Percentiles rank a stretch among this genome's conserved stretches.
Conservation (phyloP, 2,797 vertebrate species). For the Ctenochaetus hawaiiensis region DNA sequence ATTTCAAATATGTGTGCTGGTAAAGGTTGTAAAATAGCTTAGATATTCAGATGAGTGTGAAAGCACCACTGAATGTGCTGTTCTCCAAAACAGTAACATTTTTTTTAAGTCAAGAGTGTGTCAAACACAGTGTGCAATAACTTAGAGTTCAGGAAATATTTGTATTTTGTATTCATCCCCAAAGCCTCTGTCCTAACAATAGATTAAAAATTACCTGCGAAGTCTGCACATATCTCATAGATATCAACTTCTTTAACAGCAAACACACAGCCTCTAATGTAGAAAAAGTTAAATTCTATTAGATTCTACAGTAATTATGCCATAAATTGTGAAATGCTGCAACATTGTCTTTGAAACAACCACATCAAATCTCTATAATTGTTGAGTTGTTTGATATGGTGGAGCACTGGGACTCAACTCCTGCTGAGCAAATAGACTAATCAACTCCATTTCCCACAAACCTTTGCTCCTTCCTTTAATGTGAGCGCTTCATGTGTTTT, state of each 20-base stretch:
- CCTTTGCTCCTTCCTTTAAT: constrained; percentile 38
- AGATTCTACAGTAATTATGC: too few species aligned
- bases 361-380: not conserved
- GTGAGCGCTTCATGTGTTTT: constrained; percentile 38
- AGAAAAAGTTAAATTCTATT: too few species aligned
- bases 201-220: too few species aligned
- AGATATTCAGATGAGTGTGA: not conserved
- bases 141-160: not conserved
- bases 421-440: not conserved
- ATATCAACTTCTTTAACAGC: too few species aligned
- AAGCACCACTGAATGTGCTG: not conserved
- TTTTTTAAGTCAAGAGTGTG: too few species aligned
- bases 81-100: not conserved
- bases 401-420: not conserved
- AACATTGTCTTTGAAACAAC: too few species aligned
- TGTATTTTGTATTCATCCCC: too few species aligned
- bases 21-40: not conserved
- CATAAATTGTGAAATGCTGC: too few species aligned
- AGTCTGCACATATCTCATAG: too few species aligned
- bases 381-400: too few species aligned
- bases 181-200: too few species aligned
- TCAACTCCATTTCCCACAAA: constrained; percentile 84
- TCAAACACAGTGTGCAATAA: not conserved
- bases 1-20: not conserved
- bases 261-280: too few species aligned